Evolutionary conservation across 1,140 invertebrate genomes (phyloP).

Genomic region (Odontomachus brunneus): DNA sequence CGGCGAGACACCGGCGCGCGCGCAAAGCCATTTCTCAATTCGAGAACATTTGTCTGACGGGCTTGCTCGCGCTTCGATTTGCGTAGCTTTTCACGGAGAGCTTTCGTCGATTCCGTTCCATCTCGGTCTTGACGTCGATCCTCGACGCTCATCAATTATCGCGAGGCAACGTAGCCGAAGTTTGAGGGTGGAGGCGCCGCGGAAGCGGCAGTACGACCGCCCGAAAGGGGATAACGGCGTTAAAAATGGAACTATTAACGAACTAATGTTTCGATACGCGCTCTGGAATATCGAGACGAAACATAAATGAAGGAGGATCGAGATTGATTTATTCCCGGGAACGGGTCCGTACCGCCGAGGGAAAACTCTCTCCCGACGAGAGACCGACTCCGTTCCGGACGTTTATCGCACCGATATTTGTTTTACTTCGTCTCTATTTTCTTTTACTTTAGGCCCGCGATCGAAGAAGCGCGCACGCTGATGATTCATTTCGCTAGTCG

Average conservation of each 20-base stretch:
- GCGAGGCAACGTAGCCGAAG: not conserved
- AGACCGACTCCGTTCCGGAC: not conserved
- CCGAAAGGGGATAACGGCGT: no score
- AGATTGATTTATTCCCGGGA: no score
- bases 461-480: conserved; percentile 1
- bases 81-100: conserved; percentile 17
- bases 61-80: conserved; percentile 33
- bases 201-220: no score
- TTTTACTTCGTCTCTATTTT: not conserved
- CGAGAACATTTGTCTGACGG: conserved; percentile 47
- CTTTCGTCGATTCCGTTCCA: not conserved
- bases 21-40: conserved; percentile 64
- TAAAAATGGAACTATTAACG: no score
- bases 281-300: no score
- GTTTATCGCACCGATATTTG: not conserved
- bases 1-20: conserved; percentile 53
- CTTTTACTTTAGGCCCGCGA: conserved; percentile 1
- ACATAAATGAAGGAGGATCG: no score
- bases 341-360: no score
- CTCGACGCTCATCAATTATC: conserved; percentile 20
- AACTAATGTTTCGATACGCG: no score
- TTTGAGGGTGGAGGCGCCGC: not conserved
- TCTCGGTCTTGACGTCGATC: conserved; percentile 20
- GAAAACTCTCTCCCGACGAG: no score
- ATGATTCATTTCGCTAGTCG: conserved; percentile 62